A percentile compares a stretch with the other conserved stretches of the same genome.
These are phyloP conservation scores for Maconellicoccus hirsutus DNA, from an alignment of 1,140 invertebrate genomes.

Conservation along the genomic window DNA sequence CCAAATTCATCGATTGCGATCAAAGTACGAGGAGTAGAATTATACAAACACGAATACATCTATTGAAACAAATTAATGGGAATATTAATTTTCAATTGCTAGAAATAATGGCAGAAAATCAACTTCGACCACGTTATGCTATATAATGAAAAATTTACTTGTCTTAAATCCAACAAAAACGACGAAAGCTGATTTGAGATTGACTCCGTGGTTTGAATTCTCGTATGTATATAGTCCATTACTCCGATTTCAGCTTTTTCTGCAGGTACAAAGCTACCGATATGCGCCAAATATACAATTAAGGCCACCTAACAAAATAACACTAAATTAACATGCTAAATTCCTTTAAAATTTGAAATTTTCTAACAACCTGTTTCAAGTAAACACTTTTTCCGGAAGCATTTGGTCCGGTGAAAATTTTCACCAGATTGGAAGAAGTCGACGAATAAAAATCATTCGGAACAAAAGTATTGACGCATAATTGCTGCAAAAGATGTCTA, in stretches of 20 bases:
- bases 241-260: conserved; percentile 53
- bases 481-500: conserved; percentile 65
- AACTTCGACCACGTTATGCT: no score
- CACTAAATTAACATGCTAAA: conserved; percentile 15
- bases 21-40: conserved; percentile 46
- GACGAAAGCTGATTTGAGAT: conserved; percentile 68
- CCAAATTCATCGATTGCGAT: conserved; percentile 87
- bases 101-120: neutral
- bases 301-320: conserved; percentile 44
- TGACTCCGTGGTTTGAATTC: conserved; percentile 60
- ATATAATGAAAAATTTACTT: conserved; percentile 42
- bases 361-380: conserved; percentile 38
- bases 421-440: conserved; percentile 43
- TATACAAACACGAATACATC: conserved; percentile 23
- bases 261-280: conserved; percentile 81
- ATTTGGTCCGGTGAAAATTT: conserved; percentile 79
- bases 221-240: conserved; percentile 59
- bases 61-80: conserved; percentile 21
- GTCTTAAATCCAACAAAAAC: conserved; percentile 72
- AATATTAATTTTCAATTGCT: neutral
- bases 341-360: neutral
- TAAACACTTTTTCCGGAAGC: conserved; percentile 86
- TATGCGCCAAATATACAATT: conserved; percentile 70
- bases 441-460: conserved; percentile 56
- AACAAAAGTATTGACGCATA: conserved; percentile 52